phyloP scores from a whole-genome alignment of 2,113 vertebrate genomes.

The Gallinago jamesoni region DNA sequence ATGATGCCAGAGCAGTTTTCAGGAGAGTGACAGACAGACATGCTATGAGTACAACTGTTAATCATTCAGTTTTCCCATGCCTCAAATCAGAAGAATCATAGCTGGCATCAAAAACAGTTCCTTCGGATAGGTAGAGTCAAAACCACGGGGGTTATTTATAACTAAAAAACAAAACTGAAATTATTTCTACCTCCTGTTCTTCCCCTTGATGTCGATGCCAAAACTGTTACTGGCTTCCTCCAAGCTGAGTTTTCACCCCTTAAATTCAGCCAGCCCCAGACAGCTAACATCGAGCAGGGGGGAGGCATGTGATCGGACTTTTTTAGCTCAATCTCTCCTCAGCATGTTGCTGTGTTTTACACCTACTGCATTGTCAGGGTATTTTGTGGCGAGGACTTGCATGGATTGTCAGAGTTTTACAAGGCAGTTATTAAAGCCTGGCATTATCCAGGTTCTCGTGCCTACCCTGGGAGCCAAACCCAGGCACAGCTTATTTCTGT shows the following conservation, averaged over 20 bases:
- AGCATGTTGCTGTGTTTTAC: not conserved
- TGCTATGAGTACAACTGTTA: not conserved
- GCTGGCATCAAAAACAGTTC: not conserved
- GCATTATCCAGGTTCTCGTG: not conserved
- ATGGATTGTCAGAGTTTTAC: not conserved
- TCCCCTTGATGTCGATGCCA: not conserved
- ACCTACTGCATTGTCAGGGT: not conserved
- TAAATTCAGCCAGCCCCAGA: not conserved
- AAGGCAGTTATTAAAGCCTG: not conserved
- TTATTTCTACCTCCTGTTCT: not conserved
- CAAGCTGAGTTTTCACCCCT: not conserved
- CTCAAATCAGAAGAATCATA: not conserved
- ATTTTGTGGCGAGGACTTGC: not conserved
- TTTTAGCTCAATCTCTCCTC: not conserved
- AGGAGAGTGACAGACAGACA: not conserved
- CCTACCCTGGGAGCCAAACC: not conserved
- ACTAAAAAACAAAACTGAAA: conserved; percentile 10
- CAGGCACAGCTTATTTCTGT: not conserved
- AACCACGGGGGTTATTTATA: not conserved
- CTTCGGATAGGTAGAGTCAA: not conserved
- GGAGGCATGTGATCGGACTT: not conserved
- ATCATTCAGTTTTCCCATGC: not conserved
- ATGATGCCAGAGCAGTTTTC: not conserved
- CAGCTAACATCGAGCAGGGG: not conserved
- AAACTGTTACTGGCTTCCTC: not conserved